Percentiles rank a stretch among this genome's conserved stretches.
Evolutionary conservation across 2,888 invertebrate genomes (phyloP).

Genomic region (Phoronis australis): DNA sequence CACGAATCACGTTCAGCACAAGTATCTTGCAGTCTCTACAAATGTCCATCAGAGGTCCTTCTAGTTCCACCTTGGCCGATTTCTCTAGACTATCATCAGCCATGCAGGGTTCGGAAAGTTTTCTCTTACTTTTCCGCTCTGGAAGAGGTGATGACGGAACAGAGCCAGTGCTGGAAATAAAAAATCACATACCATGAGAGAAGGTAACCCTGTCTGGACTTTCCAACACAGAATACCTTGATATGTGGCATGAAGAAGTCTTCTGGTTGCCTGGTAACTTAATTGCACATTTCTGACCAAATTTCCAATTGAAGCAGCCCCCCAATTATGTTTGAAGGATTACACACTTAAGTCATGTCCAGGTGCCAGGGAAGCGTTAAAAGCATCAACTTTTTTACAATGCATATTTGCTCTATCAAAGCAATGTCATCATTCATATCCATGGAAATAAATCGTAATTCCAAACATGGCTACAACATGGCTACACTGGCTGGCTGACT

Average conservation of each 20-base stretch:
- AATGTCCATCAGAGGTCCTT: conserved; percentile 74
- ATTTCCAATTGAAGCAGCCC: background rate
- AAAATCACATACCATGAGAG: background rate
- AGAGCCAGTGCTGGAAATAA: conserved; percentile 53
- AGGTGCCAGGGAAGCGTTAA: no score
- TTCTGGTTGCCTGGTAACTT: no score
- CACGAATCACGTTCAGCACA: conserved; percentile 89
- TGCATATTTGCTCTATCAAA: no score
- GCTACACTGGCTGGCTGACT: no score
- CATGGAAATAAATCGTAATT: no score
- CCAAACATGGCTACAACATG: no score
- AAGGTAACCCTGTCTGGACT: background rate
- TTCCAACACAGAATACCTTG: background rate
- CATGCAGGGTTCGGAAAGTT: conserved; percentile 19
- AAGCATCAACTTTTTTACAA: no score
- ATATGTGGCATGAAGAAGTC: background rate
- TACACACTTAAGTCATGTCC: no score
- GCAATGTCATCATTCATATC: no score
- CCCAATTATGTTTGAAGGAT: background rate
- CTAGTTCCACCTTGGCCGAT: conserved; percentile 6
- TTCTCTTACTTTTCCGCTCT: no score
- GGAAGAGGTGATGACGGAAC: conserved; percentile 57
- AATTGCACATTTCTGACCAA: no score
- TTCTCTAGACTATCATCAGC: no score
- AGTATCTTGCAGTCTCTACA: conserved; percentile 92